Evolutionary conservation across 2,888 invertebrate species (phyloP), one percentile per base, ranked within the genome.

Genomic region (Ichneumoninae sp.): DNA sequence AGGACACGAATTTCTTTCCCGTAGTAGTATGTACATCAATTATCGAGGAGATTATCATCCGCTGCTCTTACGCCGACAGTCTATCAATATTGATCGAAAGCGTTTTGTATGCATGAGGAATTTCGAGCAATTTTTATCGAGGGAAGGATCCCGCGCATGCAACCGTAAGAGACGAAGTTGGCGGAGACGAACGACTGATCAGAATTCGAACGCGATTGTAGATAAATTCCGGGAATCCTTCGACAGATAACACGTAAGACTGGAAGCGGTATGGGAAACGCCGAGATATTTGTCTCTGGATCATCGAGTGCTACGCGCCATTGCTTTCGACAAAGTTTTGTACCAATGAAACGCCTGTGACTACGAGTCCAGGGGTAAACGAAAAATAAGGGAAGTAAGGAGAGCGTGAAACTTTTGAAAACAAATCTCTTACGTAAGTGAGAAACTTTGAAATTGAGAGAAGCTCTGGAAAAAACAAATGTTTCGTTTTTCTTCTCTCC

Each of bases 361-460:
- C 33, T 33, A 54, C 57, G n/a, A 66, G 54, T n/a, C 5, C n/a
- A 3, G 52, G 6, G 47, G 68, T 44, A 75, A 52, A 6, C 36
- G 63, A 63, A 40, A 60, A 57, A 57, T n/a, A 57, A 22, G 22
- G 10, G 26, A 57, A 57, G 26, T 10, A 57, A 10, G 3, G 13
- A 26, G 26, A 57, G 57, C 26, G 57, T 40, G 26, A 68, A 65
- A 13, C 57, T 74, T 54, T 44, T 10, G 13, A 52, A 63, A 78
- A 73, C 66, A 77, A 83, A 74, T 74, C 33, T 69, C 52, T 16
- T 74, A 74, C 26, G 47, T 63, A 54, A 70, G 54, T 22, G 54
- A 78, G 36, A 26, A 65, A 63, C 52, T 83, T 63, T 73, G 40
- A 54, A 74, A 74, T 66, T 40, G 73, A 57, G 57, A 77, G 77